These are phyloP conservation scores for Sebastes nivosus DNA, from an alignment of 2,797 vertebrate species.

Conservation along the genomic window DNA sequence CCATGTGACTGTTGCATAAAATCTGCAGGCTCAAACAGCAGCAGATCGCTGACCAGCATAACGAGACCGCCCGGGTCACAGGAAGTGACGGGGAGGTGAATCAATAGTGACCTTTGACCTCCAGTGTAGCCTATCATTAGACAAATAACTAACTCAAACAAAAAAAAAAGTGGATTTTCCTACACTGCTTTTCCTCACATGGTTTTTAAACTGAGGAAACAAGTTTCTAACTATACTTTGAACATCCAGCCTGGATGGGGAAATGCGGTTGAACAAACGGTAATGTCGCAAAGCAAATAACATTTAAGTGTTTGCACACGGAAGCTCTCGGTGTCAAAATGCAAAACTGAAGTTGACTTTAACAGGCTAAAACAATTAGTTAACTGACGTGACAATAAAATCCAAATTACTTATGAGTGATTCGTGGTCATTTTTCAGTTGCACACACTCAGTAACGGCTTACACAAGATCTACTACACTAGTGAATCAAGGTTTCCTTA, in stretches of 20 bases:
- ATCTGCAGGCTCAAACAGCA: slow-evolving; percentile 30
- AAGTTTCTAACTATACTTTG: neutral
- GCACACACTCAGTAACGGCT: neutral
- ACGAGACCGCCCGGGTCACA: slow-evolving; percentile 37
- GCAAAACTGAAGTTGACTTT: neutral
- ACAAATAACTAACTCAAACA: neutral
- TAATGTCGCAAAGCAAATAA: slow-evolving; percentile 24
- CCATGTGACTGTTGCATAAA: slow-evolving; percentile 59
- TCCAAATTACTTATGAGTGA: neutral
- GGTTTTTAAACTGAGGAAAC: neutral
- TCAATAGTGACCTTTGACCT: slow-evolving; percentile 22
- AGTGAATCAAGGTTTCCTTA: too few relatives aligned
- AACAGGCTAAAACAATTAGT: neutral
- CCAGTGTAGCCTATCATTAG: neutral
- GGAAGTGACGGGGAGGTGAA: slow-evolving; percentile 39
- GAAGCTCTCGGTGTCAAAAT: neutral
- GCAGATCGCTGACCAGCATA: slow-evolving; percentile 30
- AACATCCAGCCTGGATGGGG: neutral
- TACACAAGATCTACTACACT: neutral
- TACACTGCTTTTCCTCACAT: neutral
- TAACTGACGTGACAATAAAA: neutral
- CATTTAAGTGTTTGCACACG: slow-evolving; percentile 19
- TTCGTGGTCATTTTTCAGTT: neutral
- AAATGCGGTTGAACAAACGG: neutral
- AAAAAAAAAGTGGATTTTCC: neutral